Conservation (phyloP, 2,888 invertebrate species). For the Halictus quadricinctus region DNA sequence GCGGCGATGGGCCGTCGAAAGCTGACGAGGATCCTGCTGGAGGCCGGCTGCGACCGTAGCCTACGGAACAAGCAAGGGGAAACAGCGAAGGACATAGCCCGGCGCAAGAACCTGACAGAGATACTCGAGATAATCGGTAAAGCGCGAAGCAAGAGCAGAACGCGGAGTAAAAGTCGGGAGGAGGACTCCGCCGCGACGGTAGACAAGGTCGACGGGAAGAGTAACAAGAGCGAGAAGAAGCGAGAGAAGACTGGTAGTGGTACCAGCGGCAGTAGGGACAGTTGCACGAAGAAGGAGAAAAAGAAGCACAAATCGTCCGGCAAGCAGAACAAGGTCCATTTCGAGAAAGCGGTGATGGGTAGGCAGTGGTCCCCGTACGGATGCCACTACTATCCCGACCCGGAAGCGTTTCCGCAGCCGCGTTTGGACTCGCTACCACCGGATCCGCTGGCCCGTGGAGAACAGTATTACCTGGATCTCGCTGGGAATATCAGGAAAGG, state of each 20-base stretch:
- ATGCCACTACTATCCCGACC: slow-evolving; percentile 94
- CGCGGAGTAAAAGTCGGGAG: slow-evolving; percentile 74
- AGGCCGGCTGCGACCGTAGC: slow-evolving; percentile 90
- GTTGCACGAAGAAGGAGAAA: slow-evolving; percentile 78
- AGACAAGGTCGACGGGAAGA: slow-evolving; percentile 69
- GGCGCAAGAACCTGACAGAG: slow-evolving; percentile 92
- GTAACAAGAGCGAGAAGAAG: slow-evolving; percentile 75
- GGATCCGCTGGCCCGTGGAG: slow-evolving; percentile 93
- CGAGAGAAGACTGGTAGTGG: slow-evolving; percentile 83
- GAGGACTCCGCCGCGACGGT: slow-evolving; percentile 41
- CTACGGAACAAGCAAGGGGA: slow-evolving; percentile 94
- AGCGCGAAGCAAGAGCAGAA: slow-evolving; percentile 77
- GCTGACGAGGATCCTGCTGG: slow-evolving; percentile 93
- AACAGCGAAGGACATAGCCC: slow-evolving; percentile 94
- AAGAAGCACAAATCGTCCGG: slow-evolving; percentile 77
- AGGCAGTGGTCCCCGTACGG: slow-evolving; percentile 94
- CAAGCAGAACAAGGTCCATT: slow-evolving; percentile 82
- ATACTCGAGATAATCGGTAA: slow-evolving; percentile 89
- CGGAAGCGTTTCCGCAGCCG: slow-evolving; percentile 92
- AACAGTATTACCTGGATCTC: slow-evolving; percentile 96
- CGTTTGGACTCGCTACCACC: slow-evolving; percentile 93
- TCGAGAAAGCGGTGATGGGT: slow-evolving; percentile 81
- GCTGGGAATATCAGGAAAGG: slow-evolving; percentile 98
- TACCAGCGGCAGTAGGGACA: slow-evolving; percentile 84
- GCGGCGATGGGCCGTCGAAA: slow-evolving; percentile 97